phyloP scores from a whole-genome alignment of 2,888 invertebrate species.

The Atrina japonica region DNA sequence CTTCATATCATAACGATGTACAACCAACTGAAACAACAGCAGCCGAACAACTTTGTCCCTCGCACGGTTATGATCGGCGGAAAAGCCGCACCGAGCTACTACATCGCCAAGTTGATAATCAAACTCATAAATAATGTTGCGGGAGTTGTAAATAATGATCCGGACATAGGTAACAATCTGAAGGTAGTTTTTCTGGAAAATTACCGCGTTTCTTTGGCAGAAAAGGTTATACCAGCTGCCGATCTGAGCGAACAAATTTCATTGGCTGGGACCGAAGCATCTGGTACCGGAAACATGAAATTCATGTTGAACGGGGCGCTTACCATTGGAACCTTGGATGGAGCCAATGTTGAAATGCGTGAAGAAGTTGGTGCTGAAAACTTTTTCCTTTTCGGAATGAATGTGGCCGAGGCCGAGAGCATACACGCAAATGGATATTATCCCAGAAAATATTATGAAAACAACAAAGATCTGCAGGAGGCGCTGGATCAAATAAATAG shows the following conservation, averaged over 20 bases:
- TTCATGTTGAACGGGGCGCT: slow-evolving; percentile 99
- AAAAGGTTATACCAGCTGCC: slow-evolving; percentile 98
- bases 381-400: slow-evolving; percentile 95
- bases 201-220: slow-evolving; percentile 98
- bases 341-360: slow-evolving; percentile 97
- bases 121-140: slow-evolving; percentile 93
- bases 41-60: slow-evolving; percentile 90
- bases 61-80: slow-evolving; percentile 96
- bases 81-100: slow-evolving; percentile 97
- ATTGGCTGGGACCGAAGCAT: slow-evolving; percentile 99
- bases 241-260: slow-evolving; percentile 99
- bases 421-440: slow-evolving; percentile 88
- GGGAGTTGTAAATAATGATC: slow-evolving; percentile 98
- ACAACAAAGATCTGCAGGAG: slow-evolving; percentile 93
- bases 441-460: slow-evolving; percentile 94
- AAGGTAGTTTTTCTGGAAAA: slow-evolving; percentile 97
- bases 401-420: slow-evolving; percentile 81
- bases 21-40: slow-evolving; percentile 97
- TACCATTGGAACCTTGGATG: slow-evolving; percentile 99
- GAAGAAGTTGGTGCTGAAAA: slow-evolving; percentile 98
- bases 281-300: slow-evolving; percentile 99
- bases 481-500: slow-evolving; percentile 98
- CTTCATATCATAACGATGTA: slow-evolving; percentile 95
- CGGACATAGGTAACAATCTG: slow-evolving; percentile 95
- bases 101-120: slow-evolving; percentile 98